Evolutionary conservation across 2,888 invertebrate genomes (phyloP), one percentile per base, ranked within the genome.

Genomic region (Aricia artaxerxes): DNA sequence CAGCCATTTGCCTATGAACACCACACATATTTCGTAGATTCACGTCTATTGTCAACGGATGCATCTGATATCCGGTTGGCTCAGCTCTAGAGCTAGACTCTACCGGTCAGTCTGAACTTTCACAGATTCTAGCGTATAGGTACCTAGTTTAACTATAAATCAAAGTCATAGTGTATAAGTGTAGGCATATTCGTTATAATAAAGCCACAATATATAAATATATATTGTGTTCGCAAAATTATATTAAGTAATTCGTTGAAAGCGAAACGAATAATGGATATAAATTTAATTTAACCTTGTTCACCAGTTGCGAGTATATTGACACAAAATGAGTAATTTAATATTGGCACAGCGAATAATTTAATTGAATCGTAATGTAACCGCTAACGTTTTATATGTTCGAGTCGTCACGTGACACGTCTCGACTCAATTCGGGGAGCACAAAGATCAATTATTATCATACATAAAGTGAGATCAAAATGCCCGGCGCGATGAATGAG

Each of bases 401-500:
- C 16, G 13, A 64, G 64, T 24, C 7, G 2, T 11, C 11, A 69
- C 69, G 69, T 38, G 69, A 35, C 69, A 69, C 69, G 69, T 69
- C 69, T 13, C 69, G 1, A 69, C 69, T 69, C 64, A 69, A 69
- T 69, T 69, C 35, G 35, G 64, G 11, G 49, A 31, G 69, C 35
- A 69, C 35, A 16, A 13, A 38, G 69, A 69, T 69, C 69, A 69
- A 69, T 69, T 35, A 69, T 69, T 35, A 69, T 69, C 13, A 35
- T 13, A 35, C 35, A 69, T 38, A 69, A 35, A 35, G 64, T 64
- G 64, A 64, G 64, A 9, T 64, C 31, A 64, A 31, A 64, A 64
- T 69, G 76, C 76, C 57, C 13, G 5, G 35, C 53, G 31, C 73
- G 40, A n/a, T 61, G 61, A 60, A 73, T 79, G 77, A 78, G 49